Percentiles rank a stretch among this genome's conserved stretches.
Evolutionary conservation across 2,113 vertebrate species (phyloP).

Genomic region (Gnathonemus echidnorhynchus): DNA sequence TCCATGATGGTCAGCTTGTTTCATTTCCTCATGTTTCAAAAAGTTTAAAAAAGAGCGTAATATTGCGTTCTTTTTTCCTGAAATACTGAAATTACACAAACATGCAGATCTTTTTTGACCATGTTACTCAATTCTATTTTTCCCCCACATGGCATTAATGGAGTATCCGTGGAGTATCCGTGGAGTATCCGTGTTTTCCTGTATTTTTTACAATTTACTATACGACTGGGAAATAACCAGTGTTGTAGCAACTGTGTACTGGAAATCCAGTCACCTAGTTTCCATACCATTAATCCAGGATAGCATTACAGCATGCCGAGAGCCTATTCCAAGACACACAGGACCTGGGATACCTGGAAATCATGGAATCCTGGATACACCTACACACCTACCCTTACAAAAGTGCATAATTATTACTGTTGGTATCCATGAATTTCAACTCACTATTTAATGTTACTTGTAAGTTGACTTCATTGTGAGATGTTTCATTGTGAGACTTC

Average conservation of each 20-base stretch:
- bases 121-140: not conserved
- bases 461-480: not conserved
- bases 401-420: not conserved
- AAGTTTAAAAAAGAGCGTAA: not conserved
- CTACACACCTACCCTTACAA: not conserved
- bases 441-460: not conserved
- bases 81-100: not conserved
- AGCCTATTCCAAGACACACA: not conserved
- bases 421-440: not conserved
- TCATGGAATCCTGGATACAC: not conserved
- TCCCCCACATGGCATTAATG: not conserved
- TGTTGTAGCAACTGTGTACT: not conserved
- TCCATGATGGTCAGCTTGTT: not conserved
- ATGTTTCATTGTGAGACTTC: not conserved
- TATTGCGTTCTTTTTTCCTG: not conserved
- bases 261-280: not conserved
- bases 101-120: not conserved
- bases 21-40: slow-evolving; percentile 22
- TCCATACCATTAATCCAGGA: not conserved
- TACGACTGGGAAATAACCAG: not conserved
- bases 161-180: not conserved
- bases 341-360: not conserved
- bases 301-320: not conserved
- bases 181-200: not conserved
- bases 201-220: not conserved